These are phyloP conservation scores for Micrasema longulum DNA, from an alignment of 1,140 invertebrate species.

Conservation along the genomic window DNA sequence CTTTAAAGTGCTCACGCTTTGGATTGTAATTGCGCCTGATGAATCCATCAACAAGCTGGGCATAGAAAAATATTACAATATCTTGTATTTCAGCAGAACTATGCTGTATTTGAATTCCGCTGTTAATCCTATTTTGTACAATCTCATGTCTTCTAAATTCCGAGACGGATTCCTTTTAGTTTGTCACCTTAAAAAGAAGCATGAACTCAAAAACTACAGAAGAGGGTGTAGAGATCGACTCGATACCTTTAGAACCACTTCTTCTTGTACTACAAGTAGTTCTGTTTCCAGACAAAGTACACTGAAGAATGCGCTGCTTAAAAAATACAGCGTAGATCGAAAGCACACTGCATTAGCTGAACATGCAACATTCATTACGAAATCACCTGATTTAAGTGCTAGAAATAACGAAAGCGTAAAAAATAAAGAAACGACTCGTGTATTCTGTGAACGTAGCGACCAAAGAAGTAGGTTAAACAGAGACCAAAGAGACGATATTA, in stretches of 20 bases:
- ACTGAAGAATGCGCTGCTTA: conserved; percentile 64
- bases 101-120: conserved; percentile 89
- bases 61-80: conserved; percentile 80
- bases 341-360: background rate
- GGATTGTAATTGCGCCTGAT: conserved; percentile 76
- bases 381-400: conserved; percentile 10
- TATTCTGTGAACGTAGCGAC: background rate
- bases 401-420: background rate
- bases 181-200: conserved; percentile 68
- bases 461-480: conserved; percentile 1
- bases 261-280: conserved; percentile 70
- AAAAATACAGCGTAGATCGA: conserved; percentile 61
- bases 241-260: conserved; percentile 67
- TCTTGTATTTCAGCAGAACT: conserved; percentile 86
- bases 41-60: conserved; percentile 72
- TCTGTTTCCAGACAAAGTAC: conserved; percentile 64
- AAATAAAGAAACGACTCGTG: background rate
- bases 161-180: conserved; percentile 78
- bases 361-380: background rate
- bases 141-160: conserved; percentile 89
- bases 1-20: conserved; percentile 85
- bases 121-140: conserved; percentile 86
- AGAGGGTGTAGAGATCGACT: conserved; percentile 58
- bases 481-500: conserved; percentile 39
- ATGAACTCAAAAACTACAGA: conserved; percentile 56